A percentile compares a stretch with the other conserved stretches of the same genome.
Evolutionary conservation across 2,797 vertebrate species (phyloP).

Genomic region (Gymnothorax javanicus): DNA sequence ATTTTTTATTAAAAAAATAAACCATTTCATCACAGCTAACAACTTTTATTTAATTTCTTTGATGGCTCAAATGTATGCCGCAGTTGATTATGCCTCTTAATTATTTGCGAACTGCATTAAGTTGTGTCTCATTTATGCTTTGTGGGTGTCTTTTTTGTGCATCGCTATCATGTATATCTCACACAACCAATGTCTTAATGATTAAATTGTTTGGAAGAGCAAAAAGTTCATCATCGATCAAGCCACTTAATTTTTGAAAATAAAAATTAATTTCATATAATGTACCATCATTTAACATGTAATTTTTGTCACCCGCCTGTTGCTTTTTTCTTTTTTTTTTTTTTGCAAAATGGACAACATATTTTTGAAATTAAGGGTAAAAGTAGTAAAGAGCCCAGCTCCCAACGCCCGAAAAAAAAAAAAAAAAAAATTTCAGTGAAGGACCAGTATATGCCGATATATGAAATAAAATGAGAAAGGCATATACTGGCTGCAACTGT

Average conservation of each 20-base stretch:
- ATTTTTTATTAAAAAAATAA: too few relatives aligned
- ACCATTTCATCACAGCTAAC: too few relatives aligned
- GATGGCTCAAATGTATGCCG: too few relatives aligned
- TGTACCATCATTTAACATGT: not conserved
- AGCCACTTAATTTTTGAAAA: not conserved
- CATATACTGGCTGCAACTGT: not conserved
- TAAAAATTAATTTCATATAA: not conserved
- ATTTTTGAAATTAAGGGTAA: not conserved
- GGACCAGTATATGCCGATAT: not conserved
- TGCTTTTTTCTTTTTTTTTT: not conserved
- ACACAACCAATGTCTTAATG: too few relatives aligned
- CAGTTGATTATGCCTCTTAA: too few relatives aligned
- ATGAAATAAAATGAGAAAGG: not conserved
- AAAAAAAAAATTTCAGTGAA: not conserved
- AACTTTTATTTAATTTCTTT: too few relatives aligned
- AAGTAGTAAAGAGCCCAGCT: not conserved
- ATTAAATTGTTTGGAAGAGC: too few relatives aligned
- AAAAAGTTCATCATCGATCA: too few relatives aligned
- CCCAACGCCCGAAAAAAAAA: not conserved
- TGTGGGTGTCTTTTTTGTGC: too few relatives aligned
- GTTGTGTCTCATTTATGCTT: too few relatives aligned
- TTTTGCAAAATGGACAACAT: not conserved
- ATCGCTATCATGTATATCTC: too few relatives aligned
- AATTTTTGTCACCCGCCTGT: not conserved
- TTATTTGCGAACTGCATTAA: too few relatives aligned